Evolutionary conservation across 2,113 vertebrate genomes (phyloP).

Genomic region (Myocastor coypus): DNA sequence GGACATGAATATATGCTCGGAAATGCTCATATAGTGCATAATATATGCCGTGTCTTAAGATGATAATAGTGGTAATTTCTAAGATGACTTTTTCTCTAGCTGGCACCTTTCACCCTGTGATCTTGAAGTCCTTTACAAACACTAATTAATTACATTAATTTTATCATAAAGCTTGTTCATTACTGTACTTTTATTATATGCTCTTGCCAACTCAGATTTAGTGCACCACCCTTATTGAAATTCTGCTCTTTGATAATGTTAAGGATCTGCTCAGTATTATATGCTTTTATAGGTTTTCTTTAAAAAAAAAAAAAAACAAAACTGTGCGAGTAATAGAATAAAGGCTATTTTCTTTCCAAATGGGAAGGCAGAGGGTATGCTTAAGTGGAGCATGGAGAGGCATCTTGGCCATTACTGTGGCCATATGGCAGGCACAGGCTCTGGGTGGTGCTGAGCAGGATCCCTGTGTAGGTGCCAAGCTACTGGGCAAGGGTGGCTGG

Average conservation of each 20-base stretch:
- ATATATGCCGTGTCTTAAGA: constrained; percentile 77
- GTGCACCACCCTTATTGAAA: constrained; percentile 69
- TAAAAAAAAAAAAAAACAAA: no score
- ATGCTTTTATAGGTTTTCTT: neutral
- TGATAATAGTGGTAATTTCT: constrained; percentile 82
- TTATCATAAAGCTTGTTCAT: constrained; percentile 81
- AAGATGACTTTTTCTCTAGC: constrained; percentile 80
- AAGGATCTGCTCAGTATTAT: neutral
- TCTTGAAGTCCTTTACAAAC: constrained; percentile 82
- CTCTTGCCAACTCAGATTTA: constrained; percentile 76
- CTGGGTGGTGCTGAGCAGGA: fast-evolving
- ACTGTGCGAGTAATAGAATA: neutral
- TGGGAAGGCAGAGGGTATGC: neutral
- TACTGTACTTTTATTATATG: constrained; percentile 80
- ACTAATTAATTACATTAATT: constrained; percentile 84
- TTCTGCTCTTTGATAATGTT: constrained; percentile 69
- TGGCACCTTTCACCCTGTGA: constrained; percentile 81
- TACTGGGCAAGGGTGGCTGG: no score
- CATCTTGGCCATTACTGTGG: fast-evolving
- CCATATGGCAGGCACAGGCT: fast-evolving
- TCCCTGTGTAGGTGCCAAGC: fast-evolving
- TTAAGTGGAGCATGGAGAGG: neutral
- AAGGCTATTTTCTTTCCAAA: neutral
- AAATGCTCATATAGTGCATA: constrained; percentile 70
- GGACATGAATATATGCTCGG: constrained; percentile 75